Percentiles rank a stretch among this genome's conserved stretches.
phyloP scores from a whole-genome alignment of 2,113 vertebrate species.

The Melanotaenia duboulayi region DNA sequence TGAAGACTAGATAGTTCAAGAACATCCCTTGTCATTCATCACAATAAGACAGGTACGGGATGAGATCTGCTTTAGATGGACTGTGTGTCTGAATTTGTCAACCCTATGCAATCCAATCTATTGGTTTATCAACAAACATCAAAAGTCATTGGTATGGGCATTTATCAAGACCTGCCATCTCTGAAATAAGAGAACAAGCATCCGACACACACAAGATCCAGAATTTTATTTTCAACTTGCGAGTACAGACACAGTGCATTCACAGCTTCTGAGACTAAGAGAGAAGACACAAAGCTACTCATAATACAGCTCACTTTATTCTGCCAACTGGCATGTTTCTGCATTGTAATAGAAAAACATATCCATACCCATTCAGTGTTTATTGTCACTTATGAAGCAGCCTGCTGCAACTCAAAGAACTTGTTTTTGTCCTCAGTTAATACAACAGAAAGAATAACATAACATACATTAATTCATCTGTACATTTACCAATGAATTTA shows the following conservation, averaged over 20 bases:
- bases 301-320: slow-evolving; percentile 34
- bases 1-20: slow-evolving; percentile 42
- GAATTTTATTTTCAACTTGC: slow-evolving; percentile 46
- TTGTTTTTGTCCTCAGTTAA: background rate
- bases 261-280: slow-evolving; percentile 44
- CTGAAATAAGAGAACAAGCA: slow-evolving; percentile 63
- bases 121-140: slow-evolving; percentile 59
- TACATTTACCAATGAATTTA: background rate
- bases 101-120: slow-evolving; percentile 59
- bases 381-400: background rate
- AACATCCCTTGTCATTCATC: slow-evolving; percentile 53
- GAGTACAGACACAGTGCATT: slow-evolving; percentile 25
- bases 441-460: background rate
- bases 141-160: slow-evolving; percentile 46
- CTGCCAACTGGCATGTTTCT: background rate
- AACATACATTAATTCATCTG: background rate
- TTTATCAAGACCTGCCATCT: slow-evolving; percentile 61
- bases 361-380: slow-evolving; percentile 17
- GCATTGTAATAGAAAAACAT: slow-evolving; percentile 19
- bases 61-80: slow-evolving; percentile 48
- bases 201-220: slow-evolving; percentile 20
- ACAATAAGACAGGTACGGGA: slow-evolving; percentile 58
- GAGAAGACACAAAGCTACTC: slow-evolving; percentile 31
- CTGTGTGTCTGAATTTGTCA: slow-evolving; percentile 41
- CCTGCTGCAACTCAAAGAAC: background rate